Evolutionary conservation across 2,888 invertebrate genomes (phyloP).

Genomic region (Tolmerus cingulatus): DNA sequence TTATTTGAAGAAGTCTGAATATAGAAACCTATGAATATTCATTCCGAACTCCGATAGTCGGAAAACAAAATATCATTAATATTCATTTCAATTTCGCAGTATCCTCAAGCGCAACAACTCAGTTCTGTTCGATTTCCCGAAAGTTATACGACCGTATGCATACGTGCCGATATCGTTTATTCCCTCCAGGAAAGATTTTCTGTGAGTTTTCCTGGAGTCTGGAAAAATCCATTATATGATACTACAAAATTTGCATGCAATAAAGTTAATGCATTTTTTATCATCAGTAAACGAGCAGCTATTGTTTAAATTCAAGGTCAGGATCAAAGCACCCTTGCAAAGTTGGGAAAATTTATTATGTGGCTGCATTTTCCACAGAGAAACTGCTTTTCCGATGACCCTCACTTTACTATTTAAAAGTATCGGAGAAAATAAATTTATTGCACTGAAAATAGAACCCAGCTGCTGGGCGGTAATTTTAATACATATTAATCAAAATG

Average conservation of each 20-base stretch:
- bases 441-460: neutral
- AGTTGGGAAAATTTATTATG: neutral
- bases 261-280: neutral
- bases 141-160: neutral
- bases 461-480: neutral
- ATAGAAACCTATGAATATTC: neutral
- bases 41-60: neutral
- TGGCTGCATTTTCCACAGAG: neutral
- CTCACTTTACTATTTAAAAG: neutral
- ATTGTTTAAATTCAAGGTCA: neutral
- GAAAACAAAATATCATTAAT: neutral
- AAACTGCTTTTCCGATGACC: neutral
- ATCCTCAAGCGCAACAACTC: neutral
- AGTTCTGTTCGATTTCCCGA: neutral
- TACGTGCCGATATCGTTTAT: neutral
- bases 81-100: neutral
- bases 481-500: neutral
- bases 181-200: neutral
- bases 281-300: neutral
- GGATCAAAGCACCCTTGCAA: neutral
- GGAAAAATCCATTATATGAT: neutral
- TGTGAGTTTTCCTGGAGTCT: neutral
- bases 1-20: neutral
- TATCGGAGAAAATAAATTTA: neutral
- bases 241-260: neutral